These are phyloP conservation scores for Heteractis magnifica DNA, from an alignment of 92 coral and sea anemone species.

Conservation along the genomic window DNA sequence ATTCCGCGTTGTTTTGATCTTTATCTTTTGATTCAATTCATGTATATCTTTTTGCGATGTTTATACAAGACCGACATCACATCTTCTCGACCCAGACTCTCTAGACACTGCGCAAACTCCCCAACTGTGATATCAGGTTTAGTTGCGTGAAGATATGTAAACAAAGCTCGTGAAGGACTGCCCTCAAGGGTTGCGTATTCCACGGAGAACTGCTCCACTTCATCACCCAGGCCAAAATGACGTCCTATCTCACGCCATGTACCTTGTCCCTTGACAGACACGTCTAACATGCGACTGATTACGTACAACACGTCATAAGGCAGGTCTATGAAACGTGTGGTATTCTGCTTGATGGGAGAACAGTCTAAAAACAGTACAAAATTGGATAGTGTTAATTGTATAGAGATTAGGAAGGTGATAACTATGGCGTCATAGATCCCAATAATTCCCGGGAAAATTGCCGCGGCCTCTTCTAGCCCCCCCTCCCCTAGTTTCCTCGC, in stretches of 20 bases:
- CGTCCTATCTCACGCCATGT: slow-evolving; percentile 54
- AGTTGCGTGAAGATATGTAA: slow-evolving; percentile 7
- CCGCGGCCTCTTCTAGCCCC: neutral
- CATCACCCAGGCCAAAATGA: slow-evolving; percentile 17
- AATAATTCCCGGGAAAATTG: too few relatives aligned
- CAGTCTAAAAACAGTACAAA: neutral
- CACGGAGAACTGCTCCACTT: slow-evolving; percentile 17
- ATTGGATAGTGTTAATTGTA: neutral
- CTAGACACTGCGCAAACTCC: slow-evolving; percentile 50
- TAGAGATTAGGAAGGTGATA: neutral
- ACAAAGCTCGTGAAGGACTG: slow-evolving; percentile 39
- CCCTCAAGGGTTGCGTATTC: slow-evolving; percentile 40
- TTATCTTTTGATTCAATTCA: neutral
- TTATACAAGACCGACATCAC: neutral
- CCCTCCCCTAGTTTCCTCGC: neutral
- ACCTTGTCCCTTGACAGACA: slow-evolving; percentile 27
- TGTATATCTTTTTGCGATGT: neutral
- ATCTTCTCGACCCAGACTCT: slow-evolving; percentile 33
- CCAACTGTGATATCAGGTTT: slow-evolving; percentile 38
- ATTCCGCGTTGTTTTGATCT: too few relatives aligned
- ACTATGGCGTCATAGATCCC: neutral
- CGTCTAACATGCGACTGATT: slow-evolving; percentile 34
- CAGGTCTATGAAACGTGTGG: slow-evolving; percentile 25
- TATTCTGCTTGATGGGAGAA: neutral
- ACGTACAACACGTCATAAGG: slow-evolving; percentile 33